phyloP scores from a whole-genome alignment of 1,140 invertebrate genomes.

The Drosophila ficusphila region DNA sequence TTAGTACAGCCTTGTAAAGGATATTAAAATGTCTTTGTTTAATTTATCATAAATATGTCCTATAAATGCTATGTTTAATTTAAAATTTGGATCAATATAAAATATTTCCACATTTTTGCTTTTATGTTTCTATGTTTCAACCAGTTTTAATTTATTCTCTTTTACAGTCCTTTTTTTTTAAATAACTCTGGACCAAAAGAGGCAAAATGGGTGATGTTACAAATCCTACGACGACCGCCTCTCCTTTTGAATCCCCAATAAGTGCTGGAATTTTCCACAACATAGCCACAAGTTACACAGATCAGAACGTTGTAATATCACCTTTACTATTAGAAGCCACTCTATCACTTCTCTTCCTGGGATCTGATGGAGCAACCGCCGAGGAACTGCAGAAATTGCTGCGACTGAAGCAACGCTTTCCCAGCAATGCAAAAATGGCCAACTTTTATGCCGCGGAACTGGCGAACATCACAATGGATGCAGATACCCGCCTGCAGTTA shows the following conservation, averaged over 20 bases:
- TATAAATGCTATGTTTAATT: too few relatives aligned
- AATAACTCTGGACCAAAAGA: background rate
- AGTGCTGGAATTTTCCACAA: slow-evolving; percentile 58
- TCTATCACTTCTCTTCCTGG: slow-evolving; percentile 66
- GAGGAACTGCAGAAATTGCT: slow-evolving; percentile 63
- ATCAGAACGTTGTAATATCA: slow-evolving; percentile 73
- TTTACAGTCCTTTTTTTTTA: background rate
- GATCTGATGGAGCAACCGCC: slow-evolving; percentile 73
- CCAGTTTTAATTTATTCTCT: background rate
- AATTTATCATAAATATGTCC: too few relatives aligned
- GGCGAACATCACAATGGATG: slow-evolving; percentile 36
- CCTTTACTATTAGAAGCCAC: slow-evolving; percentile 68
- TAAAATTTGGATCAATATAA: too few relatives aligned
- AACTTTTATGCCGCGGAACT: slow-evolving; percentile 70
- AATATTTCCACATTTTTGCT: too few relatives aligned
- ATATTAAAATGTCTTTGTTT: too few relatives aligned
- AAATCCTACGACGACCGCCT: background rate
- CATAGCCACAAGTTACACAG: slow-evolving; percentile 36
- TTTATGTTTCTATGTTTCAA: too few relatives aligned
- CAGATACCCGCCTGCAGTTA: slow-evolving; percentile 60
- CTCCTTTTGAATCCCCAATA: slow-evolving; percentile 31
- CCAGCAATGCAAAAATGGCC: slow-evolving; percentile 83
- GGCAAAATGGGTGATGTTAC: slow-evolving; percentile 53
- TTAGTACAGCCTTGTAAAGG: too few relatives aligned
- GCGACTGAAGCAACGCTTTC: slow-evolving; percentile 64